Evolutionary conservation across 2,113 vertebrate species (phyloP).

Genomic region (Microtus oregoni): DNA sequence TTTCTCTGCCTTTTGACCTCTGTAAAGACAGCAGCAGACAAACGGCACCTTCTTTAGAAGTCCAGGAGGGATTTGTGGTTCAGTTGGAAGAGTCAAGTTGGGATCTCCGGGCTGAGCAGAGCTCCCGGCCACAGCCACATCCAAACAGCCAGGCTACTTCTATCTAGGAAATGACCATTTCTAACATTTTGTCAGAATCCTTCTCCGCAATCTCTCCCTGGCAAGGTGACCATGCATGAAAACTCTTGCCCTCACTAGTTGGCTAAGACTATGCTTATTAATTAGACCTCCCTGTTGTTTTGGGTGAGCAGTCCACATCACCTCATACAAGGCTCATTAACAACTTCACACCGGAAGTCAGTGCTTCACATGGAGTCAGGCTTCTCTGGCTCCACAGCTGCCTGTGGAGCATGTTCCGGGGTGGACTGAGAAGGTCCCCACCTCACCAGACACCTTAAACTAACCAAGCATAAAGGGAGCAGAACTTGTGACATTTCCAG

Average conservation of each 20-base stretch:
- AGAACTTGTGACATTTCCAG: not conserved
- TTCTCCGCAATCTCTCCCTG: not conserved
- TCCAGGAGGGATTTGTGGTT: not conserved
- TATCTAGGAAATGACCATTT: not conserved
- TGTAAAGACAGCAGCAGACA: not conserved
- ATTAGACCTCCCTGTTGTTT: not conserved
- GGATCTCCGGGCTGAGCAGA: not conserved
- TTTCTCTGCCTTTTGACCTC: constrained; percentile 57
- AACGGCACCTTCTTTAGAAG: not conserved
- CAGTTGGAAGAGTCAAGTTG: constrained; percentile 25
- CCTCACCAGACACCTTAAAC: not conserved
- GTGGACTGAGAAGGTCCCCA: not conserved
- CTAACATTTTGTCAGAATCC: not conserved
- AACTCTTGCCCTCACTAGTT: not conserved
- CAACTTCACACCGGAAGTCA: not conserved
- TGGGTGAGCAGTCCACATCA: constrained; percentile 26
- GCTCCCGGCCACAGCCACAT: not conserved
- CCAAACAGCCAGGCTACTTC: not conserved
- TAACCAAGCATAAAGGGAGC: not conserved
- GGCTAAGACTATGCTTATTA: constrained; percentile 43
- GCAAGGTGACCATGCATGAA: not conserved
- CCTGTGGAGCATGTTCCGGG: not conserved
- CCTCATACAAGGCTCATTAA: constrained; percentile 56
- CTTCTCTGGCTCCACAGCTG: not conserved
- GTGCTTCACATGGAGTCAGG: not conserved